Evolutionary conservation across 2,888 invertebrate species (phyloP).

Genomic region (Rambutsinella grinnellia): DNA sequence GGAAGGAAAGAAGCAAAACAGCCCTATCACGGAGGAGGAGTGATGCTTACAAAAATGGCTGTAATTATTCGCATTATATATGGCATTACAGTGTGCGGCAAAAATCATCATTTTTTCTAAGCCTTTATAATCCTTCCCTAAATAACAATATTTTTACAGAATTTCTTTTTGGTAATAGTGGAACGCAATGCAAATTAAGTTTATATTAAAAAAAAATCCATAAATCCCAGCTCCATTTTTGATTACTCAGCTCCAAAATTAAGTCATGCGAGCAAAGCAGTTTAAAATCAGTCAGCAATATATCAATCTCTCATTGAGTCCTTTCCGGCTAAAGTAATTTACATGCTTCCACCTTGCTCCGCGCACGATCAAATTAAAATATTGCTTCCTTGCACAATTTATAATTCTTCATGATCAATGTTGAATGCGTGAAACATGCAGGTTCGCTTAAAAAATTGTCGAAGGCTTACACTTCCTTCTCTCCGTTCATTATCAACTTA

Average conservation of each 20-base stretch:
- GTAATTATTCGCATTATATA: not conserved
- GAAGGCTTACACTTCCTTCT: not conserved
- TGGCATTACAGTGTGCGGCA: not conserved
- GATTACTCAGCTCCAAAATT: conserved; percentile 13
- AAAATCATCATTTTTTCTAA: not conserved
- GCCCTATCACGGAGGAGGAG: not conserved
- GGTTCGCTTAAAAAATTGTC: not conserved
- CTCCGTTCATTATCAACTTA: not conserved
- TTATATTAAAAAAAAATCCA: not conserved
- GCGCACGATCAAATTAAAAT: no score
- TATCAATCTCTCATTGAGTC: no score
- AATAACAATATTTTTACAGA: not conserved
- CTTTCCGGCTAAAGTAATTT: no score
- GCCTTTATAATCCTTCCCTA: not conserved
- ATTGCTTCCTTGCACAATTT: no score
- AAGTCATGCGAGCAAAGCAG: not conserved
- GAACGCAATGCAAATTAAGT: not conserved
- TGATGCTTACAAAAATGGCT: not conserved
- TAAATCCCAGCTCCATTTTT: conserved; percentile 26
- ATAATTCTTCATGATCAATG: no score
- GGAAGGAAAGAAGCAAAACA: not conserved
- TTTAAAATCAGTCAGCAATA: no score
- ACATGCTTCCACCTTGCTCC: no score
- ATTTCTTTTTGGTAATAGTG: not conserved
- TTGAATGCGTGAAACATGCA: no score